Evolutionary conservation across 2,888 invertebrate genomes (phyloP).

Genomic region (Acrobasis suavella): DNA sequence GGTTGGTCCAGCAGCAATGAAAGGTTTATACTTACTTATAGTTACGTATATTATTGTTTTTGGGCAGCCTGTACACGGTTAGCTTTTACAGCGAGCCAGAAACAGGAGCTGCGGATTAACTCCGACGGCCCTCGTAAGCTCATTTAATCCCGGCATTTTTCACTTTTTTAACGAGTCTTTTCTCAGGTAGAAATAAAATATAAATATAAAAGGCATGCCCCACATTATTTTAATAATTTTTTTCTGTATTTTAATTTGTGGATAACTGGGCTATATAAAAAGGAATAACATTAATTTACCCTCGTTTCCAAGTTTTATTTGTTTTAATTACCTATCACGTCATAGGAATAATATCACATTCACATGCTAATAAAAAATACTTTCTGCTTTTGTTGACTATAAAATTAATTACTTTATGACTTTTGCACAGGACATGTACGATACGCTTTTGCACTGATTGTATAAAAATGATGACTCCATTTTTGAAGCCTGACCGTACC

Average conservation of each 20-base stretch:
- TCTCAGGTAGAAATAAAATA: conserved; percentile 33
- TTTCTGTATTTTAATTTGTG: conserved; percentile 17
- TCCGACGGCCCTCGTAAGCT: conserved; percentile 66
- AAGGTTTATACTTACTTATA: neutral
- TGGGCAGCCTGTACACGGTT: conserved; percentile 76
- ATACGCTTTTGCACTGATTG: too few species aligned
- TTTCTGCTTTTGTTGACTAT: too few species aligned
- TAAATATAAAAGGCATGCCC: conserved; percentile 25
- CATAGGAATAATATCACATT: neutral
- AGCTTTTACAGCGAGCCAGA: conserved; percentile 71
- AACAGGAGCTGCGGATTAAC: conserved; percentile 74
- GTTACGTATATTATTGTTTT: conserved; percentile 30
- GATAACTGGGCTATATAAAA: conserved; percentile 3
- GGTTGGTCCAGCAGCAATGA: neutral
- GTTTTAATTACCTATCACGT: neutral
- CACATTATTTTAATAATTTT: conserved; percentile 22
- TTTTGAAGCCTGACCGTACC: too few species aligned
- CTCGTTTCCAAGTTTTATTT: neutral
- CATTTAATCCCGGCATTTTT: conserved; percentile 48
- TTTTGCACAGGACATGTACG: too few species aligned
- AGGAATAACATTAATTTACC: neutral
- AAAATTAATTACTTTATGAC: too few species aligned
- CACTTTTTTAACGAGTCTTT: conserved; percentile 42
- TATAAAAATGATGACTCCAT: too few species aligned
- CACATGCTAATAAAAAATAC: too few species aligned